Base-by-base conservation (phyloP, 2,113 vertebrate species). In the Cottus gobio region DNA sequence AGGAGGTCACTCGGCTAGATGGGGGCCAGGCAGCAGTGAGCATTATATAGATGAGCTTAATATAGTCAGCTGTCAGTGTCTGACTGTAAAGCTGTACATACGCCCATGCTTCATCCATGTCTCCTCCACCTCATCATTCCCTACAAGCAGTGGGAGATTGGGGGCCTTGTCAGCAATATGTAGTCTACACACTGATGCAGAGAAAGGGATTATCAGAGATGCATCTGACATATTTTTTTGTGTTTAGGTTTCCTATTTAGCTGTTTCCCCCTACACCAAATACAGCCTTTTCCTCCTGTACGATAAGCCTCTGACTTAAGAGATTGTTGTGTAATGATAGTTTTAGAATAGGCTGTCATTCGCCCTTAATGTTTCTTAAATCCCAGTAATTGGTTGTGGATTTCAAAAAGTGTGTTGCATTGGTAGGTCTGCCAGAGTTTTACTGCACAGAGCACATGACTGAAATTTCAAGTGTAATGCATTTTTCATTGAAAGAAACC, bases 21-120 rank as follows among this genome's bases (percentile, higher is more conserved):
- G 13, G 7, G 42, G 31, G n/a, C 12, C 37, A 0, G 31, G 34
- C 10, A 60, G 18, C 24, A 20, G 46, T 50, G 56, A 31, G 58
- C 18, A 42, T 67, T 77, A 34, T 54, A 6, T 16, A 11, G 34
- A 4, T 39, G 65, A 57, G 36, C 39, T 71, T n/a, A 2, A 70
- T 77, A 34, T 52, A 31, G 78, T 84, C 86, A 87, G 90, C 90
- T 93, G 92, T 79, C 56, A 7, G 20, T 91, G 90, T 84, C 91
- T 85, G 74, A 30, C 22, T 86, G 87, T 79, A 79, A 52, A 87
- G 61, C 86, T 39, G 50, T 48, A 62, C 42, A 71, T 56, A 52
- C 0, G 5, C n/a, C 37, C n/a, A 39, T 30, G 36, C 75, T 85
- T 80, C 77, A 83, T 73, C 70, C 34, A 71, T 64, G 89, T 91